Percentiles rank a stretch among this genome's conserved stretches.
Evolutionary conservation across 2,797 vertebrate genomes (phyloP).

Genomic region (Fratercula arctica): DNA sequence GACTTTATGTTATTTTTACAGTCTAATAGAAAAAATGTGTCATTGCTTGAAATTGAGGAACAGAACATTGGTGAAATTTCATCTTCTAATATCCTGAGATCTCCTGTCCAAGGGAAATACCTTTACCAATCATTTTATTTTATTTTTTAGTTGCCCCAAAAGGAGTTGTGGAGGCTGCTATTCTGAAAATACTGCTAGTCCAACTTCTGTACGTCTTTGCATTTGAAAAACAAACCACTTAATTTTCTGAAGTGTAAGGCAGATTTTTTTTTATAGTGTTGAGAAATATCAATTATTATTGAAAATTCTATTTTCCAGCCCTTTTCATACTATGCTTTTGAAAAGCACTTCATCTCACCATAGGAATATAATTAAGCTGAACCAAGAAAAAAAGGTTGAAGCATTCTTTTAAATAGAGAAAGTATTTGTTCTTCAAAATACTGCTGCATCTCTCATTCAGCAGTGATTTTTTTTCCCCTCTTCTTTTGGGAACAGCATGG

Average conservation of each 20-base stretch:
- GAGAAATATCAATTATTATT: background rate
- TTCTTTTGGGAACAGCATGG: background rate
- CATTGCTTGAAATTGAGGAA: background rate
- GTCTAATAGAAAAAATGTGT: background rate
- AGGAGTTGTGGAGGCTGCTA: background rate
- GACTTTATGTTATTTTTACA: background rate
- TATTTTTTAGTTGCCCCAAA: background rate
- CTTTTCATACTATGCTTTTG: background rate
- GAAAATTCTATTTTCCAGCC: conserved; percentile 11
- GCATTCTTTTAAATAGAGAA: background rate
- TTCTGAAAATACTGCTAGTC: background rate
- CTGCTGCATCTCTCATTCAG: background rate
- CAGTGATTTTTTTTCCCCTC: background rate
- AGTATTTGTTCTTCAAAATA: background rate
- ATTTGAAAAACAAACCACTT: background rate
- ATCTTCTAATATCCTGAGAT: background rate
- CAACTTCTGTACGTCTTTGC: background rate
- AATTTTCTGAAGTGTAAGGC: background rate
- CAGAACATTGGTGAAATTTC: background rate
- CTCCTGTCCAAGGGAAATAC: background rate
- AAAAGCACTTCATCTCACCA: background rate
- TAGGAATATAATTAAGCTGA: background rate
- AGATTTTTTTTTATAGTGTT: background rate
- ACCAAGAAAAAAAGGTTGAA: background rate
- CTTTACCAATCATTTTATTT: background rate